Evolutionary conservation across 2,888 invertebrate genomes (phyloP).

Genomic region (Diaperis boleti): DNA sequence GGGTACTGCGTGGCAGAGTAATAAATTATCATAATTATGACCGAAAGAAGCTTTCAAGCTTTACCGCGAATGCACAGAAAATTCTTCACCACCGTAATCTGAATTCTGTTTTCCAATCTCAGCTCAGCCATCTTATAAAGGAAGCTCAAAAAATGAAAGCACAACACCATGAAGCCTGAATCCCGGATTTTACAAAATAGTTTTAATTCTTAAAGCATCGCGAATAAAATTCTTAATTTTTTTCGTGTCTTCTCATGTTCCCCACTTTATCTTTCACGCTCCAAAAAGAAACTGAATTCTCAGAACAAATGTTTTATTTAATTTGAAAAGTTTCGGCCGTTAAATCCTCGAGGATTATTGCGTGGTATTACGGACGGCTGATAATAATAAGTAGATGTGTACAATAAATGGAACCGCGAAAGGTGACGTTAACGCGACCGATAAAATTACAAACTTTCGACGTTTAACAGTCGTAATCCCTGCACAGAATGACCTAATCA

Average conservation of each 20-base stretch:
- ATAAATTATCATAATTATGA: too few species aligned
- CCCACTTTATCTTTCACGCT: slow-evolving; percentile 42
- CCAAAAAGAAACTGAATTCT: slow-evolving; percentile 29
- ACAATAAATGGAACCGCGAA: slow-evolving; percentile 27
- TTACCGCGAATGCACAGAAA: too few species aligned
- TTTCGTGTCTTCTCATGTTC: slow-evolving; percentile 34
- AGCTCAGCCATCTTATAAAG: background rate
- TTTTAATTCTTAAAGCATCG: slow-evolving; percentile 43
- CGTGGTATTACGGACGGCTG: slow-evolving; percentile 3
- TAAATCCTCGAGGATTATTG: slow-evolving; percentile 28
- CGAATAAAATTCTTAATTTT: slow-evolving; percentile 39
- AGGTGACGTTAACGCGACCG: slow-evolving; percentile 34
- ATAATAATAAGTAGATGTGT: slow-evolving; percentile 37
- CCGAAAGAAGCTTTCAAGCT: too few species aligned
- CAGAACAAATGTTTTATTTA: slow-evolving; percentile 42
- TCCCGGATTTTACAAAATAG: slow-evolving; percentile 42
- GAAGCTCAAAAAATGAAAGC: slow-evolving; percentile 6
- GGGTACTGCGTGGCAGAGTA: too few species aligned
- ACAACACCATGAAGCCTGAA: slow-evolving; percentile 30
- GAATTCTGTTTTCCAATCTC: background rate
- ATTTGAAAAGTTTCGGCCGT: slow-evolving; percentile 41
- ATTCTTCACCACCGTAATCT: too few species aligned
- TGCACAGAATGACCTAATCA: slow-evolving; percentile 40
- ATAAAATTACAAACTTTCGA: slow-evolving; percentile 51
- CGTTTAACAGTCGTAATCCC: slow-evolving; percentile 52